Evolutionary conservation across 2,113 vertebrate genomes (phyloP), one percentile per base, ranked within the genome.

Genomic region (Geococcyx californianus): DNA sequence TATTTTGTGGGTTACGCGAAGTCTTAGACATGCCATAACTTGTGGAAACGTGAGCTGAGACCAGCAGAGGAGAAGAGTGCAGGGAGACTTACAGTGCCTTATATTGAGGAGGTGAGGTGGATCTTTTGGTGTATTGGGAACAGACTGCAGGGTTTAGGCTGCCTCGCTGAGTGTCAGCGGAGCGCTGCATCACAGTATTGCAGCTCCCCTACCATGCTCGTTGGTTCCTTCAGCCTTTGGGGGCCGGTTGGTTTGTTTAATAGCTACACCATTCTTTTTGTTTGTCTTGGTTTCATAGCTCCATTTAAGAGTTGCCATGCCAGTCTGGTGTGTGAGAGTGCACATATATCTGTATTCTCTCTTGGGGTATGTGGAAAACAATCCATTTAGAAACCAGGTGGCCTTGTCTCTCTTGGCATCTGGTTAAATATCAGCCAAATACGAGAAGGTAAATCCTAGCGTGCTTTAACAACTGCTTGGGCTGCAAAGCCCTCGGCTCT

Each of bases 361-460:
- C 92, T 77, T 92, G 95, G 84, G 90, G 66, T 45, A 40, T 3
- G 85, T 54, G 80, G 90, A 49, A 92, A 94, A 90, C 90, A 88
- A 93, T 94, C 66, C 47, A 89, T 96, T 90, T 70, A 44, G 64
- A 70, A 94, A 78, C 29, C 88, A 96, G 95, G 94, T 95, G 94
- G 96, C 88, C 90, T 86, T 95, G 88, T 96, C 92, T 96, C 79
- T 92, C 44, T 72, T 68, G 93, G 87, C 93, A 94, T 89, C 92
- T 97, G 95, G 56, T 96, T 96, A 97, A 96, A 96, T 97, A 96
- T 64, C 94, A 96, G 68, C 60, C 16, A 49, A 92, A 40, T 0
- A 86, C 76, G 88, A 90, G 84, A 93, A 96, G 88, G 92, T 96
- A 95, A 95, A 96, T 96, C 88, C 79, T 86, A 11, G 72, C 83